A percentile compares a stretch with the other conserved stretches of the same genome.
These are phyloP conservation scores for Drosophila sordidula DNA, from an alignment of 2,888 invertebrate genomes.

Conservation along the genomic window DNA sequence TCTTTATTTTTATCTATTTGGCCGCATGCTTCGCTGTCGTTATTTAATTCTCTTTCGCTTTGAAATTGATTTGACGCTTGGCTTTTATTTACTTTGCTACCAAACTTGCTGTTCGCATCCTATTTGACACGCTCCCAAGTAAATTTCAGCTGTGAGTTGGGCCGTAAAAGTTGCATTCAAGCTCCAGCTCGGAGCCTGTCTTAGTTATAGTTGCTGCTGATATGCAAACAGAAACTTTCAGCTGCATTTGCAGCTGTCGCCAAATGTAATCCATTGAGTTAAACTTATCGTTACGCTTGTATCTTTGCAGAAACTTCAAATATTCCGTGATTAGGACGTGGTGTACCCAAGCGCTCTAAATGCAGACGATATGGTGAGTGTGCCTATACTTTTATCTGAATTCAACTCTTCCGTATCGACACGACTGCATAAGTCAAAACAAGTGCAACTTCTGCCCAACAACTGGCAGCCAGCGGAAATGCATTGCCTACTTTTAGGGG, in stretches of 20 bases:
- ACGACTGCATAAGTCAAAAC: too few species aligned
- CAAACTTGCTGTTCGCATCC: constrained; percentile 23
- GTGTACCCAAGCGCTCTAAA: constrained; percentile 85
- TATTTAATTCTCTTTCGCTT: constrained; percentile 65
- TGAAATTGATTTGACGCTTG: constrained; percentile 67
- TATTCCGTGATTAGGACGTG: constrained; percentile 85
- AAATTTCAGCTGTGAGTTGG: constrained; percentile 43
- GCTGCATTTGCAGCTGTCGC: constrained; percentile 6
- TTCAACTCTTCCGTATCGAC: neutral
- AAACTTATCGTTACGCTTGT: constrained; percentile 20
- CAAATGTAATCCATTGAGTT: constrained; percentile 13
- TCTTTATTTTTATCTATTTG: constrained; percentile 64
- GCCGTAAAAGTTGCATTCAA: constrained; percentile 43
- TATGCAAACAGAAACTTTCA: constrained; percentile 20
- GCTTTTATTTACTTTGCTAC: constrained; percentile 36
- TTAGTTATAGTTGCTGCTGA: constrained; percentile 16
- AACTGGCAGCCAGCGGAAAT: constrained; percentile 13
- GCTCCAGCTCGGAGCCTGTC: constrained; percentile 35
- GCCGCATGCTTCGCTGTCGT: constrained; percentile 63
- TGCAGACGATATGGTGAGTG: constrained; percentile 85
- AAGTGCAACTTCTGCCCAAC: constrained; percentile 4
- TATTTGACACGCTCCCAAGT: constrained; percentile 34
- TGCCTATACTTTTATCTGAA: constrained; percentile 5
- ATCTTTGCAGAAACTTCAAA: constrained; percentile 80
- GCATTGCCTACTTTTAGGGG: constrained; percentile 42